These are phyloP conservation scores for Hecatera dysodea DNA, from an alignment of 2,888 invertebrate genomes.

Conservation along the genomic window DNA sequence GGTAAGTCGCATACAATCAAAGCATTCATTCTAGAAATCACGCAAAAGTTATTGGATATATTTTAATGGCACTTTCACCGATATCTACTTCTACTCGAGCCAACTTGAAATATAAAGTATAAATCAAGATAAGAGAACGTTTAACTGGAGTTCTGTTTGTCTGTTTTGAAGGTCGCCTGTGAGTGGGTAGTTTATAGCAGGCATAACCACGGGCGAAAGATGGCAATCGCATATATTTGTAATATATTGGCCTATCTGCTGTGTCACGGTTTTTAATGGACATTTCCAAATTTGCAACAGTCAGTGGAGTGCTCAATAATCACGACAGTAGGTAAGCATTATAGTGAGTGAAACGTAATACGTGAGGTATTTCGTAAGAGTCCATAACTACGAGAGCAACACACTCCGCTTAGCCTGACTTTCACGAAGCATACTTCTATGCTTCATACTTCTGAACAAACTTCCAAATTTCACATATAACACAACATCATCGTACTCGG, in stretches of 20 bases:
- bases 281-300: constrained; percentile 64
- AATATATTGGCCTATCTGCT: constrained; percentile 53
- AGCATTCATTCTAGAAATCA: constrained; percentile 47
- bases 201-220: constrained; percentile 24
- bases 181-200: constrained; percentile 32
- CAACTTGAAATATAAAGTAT: constrained; percentile 32
- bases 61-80: constrained; percentile 53
- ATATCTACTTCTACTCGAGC: constrained; percentile 21
- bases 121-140: constrained; percentile 35
- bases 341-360: constrained; percentile 63
- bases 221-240: constrained; percentile 43
- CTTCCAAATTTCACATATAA: constrained; percentile 58
- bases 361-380: constrained; percentile 70
- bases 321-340: constrained; percentile 42
- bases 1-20: constrained; percentile 8
- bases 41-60: constrained; percentile 16
- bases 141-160: constrained; percentile 29
- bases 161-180: constrained; percentile 33
- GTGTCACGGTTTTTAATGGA: constrained; percentile 69
- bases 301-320: constrained; percentile 35
- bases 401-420: constrained; percentile 64
- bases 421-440: constrained; percentile 70
- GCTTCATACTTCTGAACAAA: constrained; percentile 53
- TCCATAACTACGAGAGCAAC: constrained; percentile 64
- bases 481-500: constrained; percentile 49